Percentiles rank a stretch among this genome's conserved stretches.
Evolutionary conservation across 2,888 invertebrate species (phyloP).

Genomic region (Polia nebulosa): DNA sequence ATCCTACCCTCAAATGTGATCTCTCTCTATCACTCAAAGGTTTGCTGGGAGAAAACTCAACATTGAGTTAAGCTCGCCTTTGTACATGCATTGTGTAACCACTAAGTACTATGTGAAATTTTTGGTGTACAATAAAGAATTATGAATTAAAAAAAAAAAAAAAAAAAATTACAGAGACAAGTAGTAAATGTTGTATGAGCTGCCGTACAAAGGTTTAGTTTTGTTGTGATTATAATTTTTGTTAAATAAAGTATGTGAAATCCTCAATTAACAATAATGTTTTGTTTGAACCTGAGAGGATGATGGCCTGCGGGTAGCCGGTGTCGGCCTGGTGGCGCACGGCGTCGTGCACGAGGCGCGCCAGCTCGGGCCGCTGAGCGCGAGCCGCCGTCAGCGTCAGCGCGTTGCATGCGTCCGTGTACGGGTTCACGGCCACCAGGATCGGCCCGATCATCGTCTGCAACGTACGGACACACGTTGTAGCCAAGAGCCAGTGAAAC

Average conservation of each 20-base stretch:
- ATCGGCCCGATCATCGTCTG: constrained; percentile 98
- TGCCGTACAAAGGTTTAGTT: not conserved
- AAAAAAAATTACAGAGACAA: not conserved
- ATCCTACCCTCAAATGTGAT: too few relatives aligned
- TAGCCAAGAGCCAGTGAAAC: not conserved
- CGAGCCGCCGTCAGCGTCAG: constrained; percentile 95
- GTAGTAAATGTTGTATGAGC: not conserved
- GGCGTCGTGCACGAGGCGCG: constrained; percentile 97
- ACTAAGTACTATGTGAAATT: too few relatives aligned
- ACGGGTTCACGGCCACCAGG: constrained; percentile 97
- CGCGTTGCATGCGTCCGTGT: constrained; percentile 96
- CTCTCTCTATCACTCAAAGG: too few relatives aligned
- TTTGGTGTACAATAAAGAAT: too few relatives aligned
- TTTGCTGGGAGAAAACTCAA: too few relatives aligned
- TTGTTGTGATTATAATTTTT: not conserved
- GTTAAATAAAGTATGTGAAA: not conserved
- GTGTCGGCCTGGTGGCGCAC: constrained; percentile 98
- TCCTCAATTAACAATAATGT: not conserved
- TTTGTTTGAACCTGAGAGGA: constrained; percentile 93
- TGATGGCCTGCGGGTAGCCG: constrained; percentile 98
- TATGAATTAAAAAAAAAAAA: too few relatives aligned
- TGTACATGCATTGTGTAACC: too few relatives aligned
- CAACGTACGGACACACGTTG: constrained; percentile 66
- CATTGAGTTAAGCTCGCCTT: too few relatives aligned
- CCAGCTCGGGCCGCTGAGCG: constrained; percentile 95